Conservation (phyloP, 2,797 vertebrate species). For the Enteromius unitaeniatus region DNA sequence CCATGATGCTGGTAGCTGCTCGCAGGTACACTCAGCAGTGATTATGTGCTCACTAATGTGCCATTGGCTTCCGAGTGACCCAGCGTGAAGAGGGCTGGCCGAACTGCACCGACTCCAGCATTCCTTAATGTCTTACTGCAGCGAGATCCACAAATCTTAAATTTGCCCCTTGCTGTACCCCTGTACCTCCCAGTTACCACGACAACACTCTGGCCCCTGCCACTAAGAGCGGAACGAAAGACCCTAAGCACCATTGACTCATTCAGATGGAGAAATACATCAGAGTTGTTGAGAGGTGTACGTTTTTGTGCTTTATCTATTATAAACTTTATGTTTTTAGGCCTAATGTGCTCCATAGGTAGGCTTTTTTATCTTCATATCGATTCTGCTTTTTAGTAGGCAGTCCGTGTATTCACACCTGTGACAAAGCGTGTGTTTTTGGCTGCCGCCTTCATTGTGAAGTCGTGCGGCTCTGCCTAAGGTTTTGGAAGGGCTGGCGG, state of each 20-base stretch:
- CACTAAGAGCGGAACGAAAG: slow-evolving; percentile 54
- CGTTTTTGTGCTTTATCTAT: background rate
- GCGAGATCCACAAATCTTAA: slow-evolving; percentile 18
- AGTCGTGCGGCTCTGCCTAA: slow-evolving; percentile 25
- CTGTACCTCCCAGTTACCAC: slow-evolving; percentile 54
- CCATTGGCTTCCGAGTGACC: slow-evolving; percentile 57
- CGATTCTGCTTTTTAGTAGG: slow-evolving; percentile 14
- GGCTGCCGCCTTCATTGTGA: slow-evolving; percentile 44
- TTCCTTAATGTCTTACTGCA: slow-evolving; percentile 52
- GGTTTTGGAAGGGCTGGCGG: slow-evolving; percentile 64
- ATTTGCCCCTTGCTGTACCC: slow-evolving; percentile 24
- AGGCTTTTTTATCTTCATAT: slow-evolving; percentile 27
- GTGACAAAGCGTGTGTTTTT: slow-evolving; percentile 62
- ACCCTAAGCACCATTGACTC: slow-evolving; percentile 36
- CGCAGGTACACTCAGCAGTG: slow-evolving; percentile 40
- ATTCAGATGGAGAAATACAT: slow-evolving; percentile 44
- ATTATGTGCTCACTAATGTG: slow-evolving; percentile 50
- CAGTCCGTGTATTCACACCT: slow-evolving; percentile 64
- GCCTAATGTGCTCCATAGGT: slow-evolving; percentile 5
- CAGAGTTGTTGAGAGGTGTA: background rate
- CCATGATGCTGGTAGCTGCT: slow-evolving; percentile 31
- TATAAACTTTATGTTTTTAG: background rate
- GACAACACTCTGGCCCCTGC: slow-evolving; percentile 56
- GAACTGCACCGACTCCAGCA: slow-evolving; percentile 43
- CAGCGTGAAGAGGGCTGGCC: slow-evolving; percentile 42